Evolutionary conservation across 1,140 invertebrate genomes (phyloP).

Genomic region (Caligus rogercresseyi): DNA sequence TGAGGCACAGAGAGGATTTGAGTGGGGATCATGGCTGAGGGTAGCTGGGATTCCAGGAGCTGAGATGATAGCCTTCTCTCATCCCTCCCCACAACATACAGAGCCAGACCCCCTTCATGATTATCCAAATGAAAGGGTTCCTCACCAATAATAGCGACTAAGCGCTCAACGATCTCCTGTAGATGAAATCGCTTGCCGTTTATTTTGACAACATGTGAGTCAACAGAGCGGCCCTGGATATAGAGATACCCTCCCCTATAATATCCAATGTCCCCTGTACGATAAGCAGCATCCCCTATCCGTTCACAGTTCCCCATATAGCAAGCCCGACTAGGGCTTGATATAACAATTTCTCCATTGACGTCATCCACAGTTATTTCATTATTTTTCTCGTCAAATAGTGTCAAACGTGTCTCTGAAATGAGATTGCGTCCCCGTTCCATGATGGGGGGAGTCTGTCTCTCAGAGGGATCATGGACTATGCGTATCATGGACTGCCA

Average conservation of each 20-base stretch:
- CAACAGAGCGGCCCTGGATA: not conserved
- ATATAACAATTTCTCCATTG: not conserved
- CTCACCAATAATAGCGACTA: not conserved
- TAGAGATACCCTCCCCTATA: not conserved
- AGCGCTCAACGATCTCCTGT: not conserved
- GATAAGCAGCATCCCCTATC: not conserved
- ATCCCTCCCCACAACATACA: not conserved
- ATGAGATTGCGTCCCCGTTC: not conserved
- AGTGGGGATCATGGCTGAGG: not conserved
- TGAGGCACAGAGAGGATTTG: not conserved
- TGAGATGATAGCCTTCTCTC: not conserved
- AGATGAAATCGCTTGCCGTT: slow-evolving; percentile 1
- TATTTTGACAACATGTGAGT: slow-evolving; percentile 7
- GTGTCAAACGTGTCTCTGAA: not conserved
- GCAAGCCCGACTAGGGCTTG: not conserved
- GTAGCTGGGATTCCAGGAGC: not conserved
- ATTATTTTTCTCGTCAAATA: not conserved
- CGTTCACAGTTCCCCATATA: not conserved
- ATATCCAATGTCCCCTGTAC: not conserved
- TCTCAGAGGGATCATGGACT: too few species aligned
- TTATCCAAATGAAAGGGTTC: not conserved
- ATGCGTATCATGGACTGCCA: slow-evolving; percentile 10
- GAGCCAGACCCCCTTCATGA: not conserved
- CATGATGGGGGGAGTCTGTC: too few species aligned
- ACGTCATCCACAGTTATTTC: not conserved